Evolutionary conservation across 2,888 invertebrate species (phyloP), one percentile per base, ranked within the genome.

Genomic region (Habrosyne pyritoides): DNA sequence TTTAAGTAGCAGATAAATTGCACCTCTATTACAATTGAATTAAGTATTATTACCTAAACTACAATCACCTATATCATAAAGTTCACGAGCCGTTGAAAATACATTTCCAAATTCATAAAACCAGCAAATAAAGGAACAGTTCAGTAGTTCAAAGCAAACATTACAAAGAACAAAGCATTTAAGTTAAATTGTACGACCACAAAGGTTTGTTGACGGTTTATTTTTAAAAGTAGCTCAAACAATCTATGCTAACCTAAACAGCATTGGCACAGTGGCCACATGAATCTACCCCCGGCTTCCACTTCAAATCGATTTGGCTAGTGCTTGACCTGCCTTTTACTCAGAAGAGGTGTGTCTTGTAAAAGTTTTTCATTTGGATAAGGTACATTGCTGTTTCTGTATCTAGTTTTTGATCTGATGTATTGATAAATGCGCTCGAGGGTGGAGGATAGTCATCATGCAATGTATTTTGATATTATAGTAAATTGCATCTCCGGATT

Each of bases 291-390:
- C 77, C 60, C 59, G 77, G 79, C 70, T 66, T 64, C 62, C 67
- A 69, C 77, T 79, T 76, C 73, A 75, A 75, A 81, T 83, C 81
- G 83, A 83, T 83, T 83, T 82, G 79, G 81, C 81, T 79, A 68
- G 78, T 73, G 72, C 73, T 80, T 75, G 75, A 75, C 78, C 78
- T 67, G 69, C 51, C 74, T 50, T 52, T 10, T 66, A 74, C 69
- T 60, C 30, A 54, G 61, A 50, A n/a, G 8, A 10, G 50, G 21
- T 10, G 24, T 55, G 50, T 12, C 2, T 36, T 50, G 24, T 26
- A 0, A 53, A 36, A 24, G 47, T 46, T 12, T 56, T 30, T 50
- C 47, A 52, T 52, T 57, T 58, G 64, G 61, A 14, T 5, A 47
- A 1, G 33, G 12, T 65, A 61, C 70, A 73, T 67, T 64, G 62